Base-by-base conservation (phyloP, 2,113 vertebrate genomes). In the Corythoichthys haematopterus region DNA sequence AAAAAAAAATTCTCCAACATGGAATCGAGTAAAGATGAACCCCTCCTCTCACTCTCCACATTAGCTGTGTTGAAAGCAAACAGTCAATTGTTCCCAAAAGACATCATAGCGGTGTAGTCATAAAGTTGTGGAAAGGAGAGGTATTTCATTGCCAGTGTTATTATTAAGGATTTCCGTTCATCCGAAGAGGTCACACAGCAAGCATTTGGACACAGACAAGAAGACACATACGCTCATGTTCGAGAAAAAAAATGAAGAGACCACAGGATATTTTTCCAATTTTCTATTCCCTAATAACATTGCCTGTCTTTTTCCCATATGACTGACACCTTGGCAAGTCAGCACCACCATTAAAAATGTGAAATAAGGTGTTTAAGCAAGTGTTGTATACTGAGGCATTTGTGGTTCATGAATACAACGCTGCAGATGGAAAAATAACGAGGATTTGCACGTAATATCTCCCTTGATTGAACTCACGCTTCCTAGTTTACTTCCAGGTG, bases 321-420 rank as follows among this genome's bases (percentile, higher is more conserved):
- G 85, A 89, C 71, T 85, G 85, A 88, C 88, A 89, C 71, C 63
- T 63, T 9, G 40, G 76, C 84, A 80, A 75, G 83, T 86, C 85
- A 88, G 80, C 46, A 8, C 72, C 60, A 78, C 87, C 80, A 71
- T 89, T 89, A 90, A 89, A 83, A 84, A 82, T 0, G 3, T 85
- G 84, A 88, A 91, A 89, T 80, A 79, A 85, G 82, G 83, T 89
- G 83, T 87, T 85, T 86, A 88, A 86, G 87, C 64, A 67, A 68
- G 64, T 57, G 28, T 69, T 80, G 80, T 74, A 87, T 81, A 87
- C 78, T 88, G 74, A 82, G 79, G 74, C 71, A 81, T 86, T 85
- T 87, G 87, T 88, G 81, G 84, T 77, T 88, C 80, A 86, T 85
- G 80, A 87, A 73, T 87, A 76, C 58, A 82, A 51, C 59, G 33